Conservation (phyloP, 2,888 invertebrate species). For the Doris montereyensis region DNA sequence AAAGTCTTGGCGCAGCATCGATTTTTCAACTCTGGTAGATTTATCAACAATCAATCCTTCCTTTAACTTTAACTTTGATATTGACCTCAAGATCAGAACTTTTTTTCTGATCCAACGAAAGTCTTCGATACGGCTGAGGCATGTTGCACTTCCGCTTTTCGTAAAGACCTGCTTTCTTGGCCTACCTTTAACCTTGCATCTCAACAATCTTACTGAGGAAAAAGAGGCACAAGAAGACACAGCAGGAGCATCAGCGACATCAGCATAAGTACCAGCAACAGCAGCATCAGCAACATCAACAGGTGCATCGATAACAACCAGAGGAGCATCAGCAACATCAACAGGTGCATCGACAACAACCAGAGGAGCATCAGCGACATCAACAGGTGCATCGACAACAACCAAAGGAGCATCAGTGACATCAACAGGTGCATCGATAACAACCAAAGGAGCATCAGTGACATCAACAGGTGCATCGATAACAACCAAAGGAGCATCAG, state of each 20-base stretch:
- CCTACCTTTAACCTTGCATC: slow-evolving; percentile 12
- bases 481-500: too few species aligned
- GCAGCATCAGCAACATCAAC: not conserved
- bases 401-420: not conserved
- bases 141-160: not conserved
- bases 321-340: not conserved
- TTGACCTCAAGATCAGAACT: not conserved
- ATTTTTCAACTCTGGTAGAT: not conserved
- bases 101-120: not conserved
- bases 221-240: not conserved
- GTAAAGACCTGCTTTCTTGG: slow-evolving; percentile 16
- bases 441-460: not conserved
- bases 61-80: too few species aligned
- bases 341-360: not conserved
- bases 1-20: not conserved
- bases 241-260: not conserved
- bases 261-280: not conserved
- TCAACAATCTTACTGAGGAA: not conserved
- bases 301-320: not conserved
- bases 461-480: too few species aligned
- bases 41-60: not conserved
- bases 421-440: not conserved
- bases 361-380: not conserved
- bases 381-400: not conserved
- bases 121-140: not conserved